phyloP scores from a whole-genome alignment of 2,888 invertebrate genomes.

The Drosophila diplacantha region DNA sequence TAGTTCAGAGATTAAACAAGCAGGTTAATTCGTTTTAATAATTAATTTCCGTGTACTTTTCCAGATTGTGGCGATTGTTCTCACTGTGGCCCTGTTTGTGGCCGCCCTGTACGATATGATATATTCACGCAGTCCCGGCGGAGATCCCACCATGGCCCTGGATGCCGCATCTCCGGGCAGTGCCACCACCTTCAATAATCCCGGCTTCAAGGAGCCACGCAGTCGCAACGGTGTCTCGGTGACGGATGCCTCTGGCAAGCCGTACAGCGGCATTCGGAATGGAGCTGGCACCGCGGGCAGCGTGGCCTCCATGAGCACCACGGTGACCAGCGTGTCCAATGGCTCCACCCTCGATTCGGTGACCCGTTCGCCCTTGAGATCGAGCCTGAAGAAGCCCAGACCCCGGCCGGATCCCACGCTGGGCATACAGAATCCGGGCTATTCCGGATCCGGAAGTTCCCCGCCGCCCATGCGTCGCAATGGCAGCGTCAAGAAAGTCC shows the following conservation, averaged over 20 bases:
- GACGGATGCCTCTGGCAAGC: slow-evolving; percentile 92
- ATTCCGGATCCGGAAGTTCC: slow-evolving; percentile 85
- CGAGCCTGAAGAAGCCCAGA: slow-evolving; percentile 90
- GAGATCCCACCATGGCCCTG: slow-evolving; percentile 86
- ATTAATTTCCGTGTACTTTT: neutral
- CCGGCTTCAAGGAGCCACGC: slow-evolving; percentile 87
- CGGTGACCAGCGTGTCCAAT: slow-evolving; percentile 82
- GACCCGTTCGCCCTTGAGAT: slow-evolving; percentile 84
- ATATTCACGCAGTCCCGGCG: slow-evolving; percentile 85
- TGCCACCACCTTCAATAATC: slow-evolving; percentile 90
- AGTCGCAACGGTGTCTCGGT: slow-evolving; percentile 83
- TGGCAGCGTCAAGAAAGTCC: slow-evolving; percentile 92
- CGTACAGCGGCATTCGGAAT: slow-evolving; percentile 83
- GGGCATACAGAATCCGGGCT: slow-evolving; percentile 91
- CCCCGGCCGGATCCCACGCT: slow-evolving; percentile 80
- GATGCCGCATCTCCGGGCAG: slow-evolving; percentile 80
- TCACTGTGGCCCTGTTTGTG: slow-evolving; percentile 86
- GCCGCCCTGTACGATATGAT: slow-evolving; percentile 89
- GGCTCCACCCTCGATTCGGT: slow-evolving; percentile 78
- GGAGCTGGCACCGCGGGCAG: slow-evolving; percentile 80
- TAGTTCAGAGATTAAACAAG: too few species aligned
- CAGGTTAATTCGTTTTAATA: neutral
- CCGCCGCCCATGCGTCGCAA: slow-evolving; percentile 90
- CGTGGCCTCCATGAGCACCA: slow-evolving; percentile 86
- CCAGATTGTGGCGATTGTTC: slow-evolving; percentile 87